Evolutionary conservation across 2,888 invertebrate species (phyloP).

Genomic region (Thysanoteuthis rhombus): DNA sequence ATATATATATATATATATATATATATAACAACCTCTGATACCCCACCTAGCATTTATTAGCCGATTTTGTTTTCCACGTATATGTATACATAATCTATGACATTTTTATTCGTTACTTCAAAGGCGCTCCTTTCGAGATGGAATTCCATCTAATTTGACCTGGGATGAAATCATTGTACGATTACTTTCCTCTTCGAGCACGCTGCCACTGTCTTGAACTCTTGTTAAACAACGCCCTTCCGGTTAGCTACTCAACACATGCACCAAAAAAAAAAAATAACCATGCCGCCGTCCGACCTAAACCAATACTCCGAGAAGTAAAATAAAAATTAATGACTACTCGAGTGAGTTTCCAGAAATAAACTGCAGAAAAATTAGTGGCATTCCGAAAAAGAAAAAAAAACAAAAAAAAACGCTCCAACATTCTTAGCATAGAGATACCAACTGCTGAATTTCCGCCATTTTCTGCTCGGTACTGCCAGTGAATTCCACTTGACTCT

Average conservation of each 20-base stretch:
- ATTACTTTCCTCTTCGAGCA: background rate
- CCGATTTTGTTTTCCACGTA: too few relatives aligned
- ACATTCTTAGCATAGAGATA: background rate
- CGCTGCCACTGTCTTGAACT: background rate
- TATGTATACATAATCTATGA: too few relatives aligned
- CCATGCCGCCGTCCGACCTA: too few relatives aligned
- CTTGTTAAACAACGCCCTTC: background rate
- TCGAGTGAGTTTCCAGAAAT: background rate
- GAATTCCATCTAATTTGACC: background rate
- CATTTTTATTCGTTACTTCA: background rate
- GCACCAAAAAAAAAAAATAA: background rate
- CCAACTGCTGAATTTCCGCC: background rate
- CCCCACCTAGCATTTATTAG: too few relatives aligned
- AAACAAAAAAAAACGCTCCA: background rate
- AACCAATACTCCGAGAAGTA: background rate
- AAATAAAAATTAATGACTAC: background rate
- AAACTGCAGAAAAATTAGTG: background rate
- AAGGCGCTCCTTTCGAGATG: background rate
- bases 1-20: too few relatives aligned
- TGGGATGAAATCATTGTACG: background rate
- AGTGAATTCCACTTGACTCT: too few relatives aligned
- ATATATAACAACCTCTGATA: too few relatives aligned
- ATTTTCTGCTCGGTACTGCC: background rate
- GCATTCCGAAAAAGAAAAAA: background rate
- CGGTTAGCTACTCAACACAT: too few relatives aligned